Evolutionary conservation across 1,140 invertebrate species (phyloP).

Genomic region (Bombyx mori): DNA sequence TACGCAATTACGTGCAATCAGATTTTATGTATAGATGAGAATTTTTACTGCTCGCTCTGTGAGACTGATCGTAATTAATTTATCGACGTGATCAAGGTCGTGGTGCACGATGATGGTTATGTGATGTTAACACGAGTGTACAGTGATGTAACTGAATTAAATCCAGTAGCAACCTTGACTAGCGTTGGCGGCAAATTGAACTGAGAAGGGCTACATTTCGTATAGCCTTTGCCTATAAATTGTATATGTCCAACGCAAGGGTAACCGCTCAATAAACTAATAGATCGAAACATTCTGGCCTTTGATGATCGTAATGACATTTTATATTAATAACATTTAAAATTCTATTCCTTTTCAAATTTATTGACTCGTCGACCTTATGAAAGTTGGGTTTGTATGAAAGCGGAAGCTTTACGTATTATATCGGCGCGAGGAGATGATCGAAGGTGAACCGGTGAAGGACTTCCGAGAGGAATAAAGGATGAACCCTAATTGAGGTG

Average conservation of each 20-base stretch:
- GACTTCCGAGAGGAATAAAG: slow-evolving; percentile 36
- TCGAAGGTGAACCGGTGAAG: slow-evolving; percentile 49
- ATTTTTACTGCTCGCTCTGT: slow-evolving; percentile 27
- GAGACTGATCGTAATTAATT: slow-evolving; percentile 38
- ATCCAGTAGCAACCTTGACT: background rate
- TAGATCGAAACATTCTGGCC: slow-evolving; percentile 50
- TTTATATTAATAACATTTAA: slow-evolving; percentile 43
- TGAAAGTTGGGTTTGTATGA: slow-evolving; percentile 53
- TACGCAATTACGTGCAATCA: slow-evolving; percentile 47
- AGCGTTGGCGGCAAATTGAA: slow-evolving; percentile 6
- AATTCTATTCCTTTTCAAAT: slow-evolving; percentile 52
- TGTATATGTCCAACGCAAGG: slow-evolving; percentile 47
- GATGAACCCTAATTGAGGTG: slow-evolving; percentile 57
- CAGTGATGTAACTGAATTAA: too few species aligned
- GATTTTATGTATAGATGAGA: slow-evolving; percentile 37
- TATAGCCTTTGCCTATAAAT: slow-evolving; percentile 19
- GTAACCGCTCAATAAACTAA: slow-evolving; percentile 61
- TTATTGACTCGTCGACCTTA: slow-evolving; percentile 61
- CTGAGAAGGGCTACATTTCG: slow-evolving; percentile 17
- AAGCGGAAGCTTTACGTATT: slow-evolving; percentile 53
- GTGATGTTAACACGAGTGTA: too few species aligned
- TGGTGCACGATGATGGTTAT: slow-evolving; percentile 6
- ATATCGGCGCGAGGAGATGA: slow-evolving; percentile 29
- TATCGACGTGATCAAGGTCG: slow-evolving; percentile 42
- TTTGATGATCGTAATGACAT: slow-evolving; percentile 43